Conservation (phyloP, 2,888 invertebrate species). For the Yponomeuta plumbellus region DNA sequence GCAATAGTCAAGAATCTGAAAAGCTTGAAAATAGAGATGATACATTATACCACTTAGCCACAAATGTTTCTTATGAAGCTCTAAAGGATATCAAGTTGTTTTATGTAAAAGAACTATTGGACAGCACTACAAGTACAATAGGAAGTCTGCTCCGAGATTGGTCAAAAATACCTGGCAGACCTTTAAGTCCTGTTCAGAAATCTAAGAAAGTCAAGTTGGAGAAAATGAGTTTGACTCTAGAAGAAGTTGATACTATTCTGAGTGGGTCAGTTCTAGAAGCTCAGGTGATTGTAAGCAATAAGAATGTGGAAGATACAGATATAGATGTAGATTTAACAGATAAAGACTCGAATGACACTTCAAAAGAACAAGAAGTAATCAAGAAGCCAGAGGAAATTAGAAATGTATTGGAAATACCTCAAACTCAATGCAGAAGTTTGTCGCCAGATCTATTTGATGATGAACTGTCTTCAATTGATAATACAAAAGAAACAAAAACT, state of each 20-base stretch:
- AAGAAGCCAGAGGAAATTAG: not conserved
- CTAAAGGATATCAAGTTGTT: slow-evolving; percentile 50
- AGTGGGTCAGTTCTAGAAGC: slow-evolving; percentile 47
- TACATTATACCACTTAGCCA: slow-evolving; percentile 41
- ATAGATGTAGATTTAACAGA: not conserved
- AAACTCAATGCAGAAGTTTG: slow-evolving; percentile 36
- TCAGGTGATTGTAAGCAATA: slow-evolving; percentile 38
- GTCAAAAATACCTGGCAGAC: slow-evolving; percentile 79
- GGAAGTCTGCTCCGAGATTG: slow-evolving; percentile 78
- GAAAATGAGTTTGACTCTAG: slow-evolving; percentile 49
- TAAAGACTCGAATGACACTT: not conserved
- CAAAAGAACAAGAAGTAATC: not conserved
- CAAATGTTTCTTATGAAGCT: slow-evolving; percentile 41
- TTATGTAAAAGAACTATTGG: slow-evolving; percentile 66
- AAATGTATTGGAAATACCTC: not conserved
- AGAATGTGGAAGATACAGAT: slow-evolving; percentile 14
- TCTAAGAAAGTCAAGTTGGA: slow-evolving; percentile 38
- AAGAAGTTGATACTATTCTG: slow-evolving; percentile 53
- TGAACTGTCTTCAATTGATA: slow-evolving; percentile 32
- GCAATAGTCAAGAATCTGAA: slow-evolving; percentile 13
- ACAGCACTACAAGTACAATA: slow-evolving; percentile 44
- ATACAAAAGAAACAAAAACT: not conserved
- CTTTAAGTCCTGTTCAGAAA: slow-evolving; percentile 63
- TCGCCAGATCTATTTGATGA: slow-evolving; percentile 72
- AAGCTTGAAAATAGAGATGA: slow-evolving; percentile 19